phyloP scores from a whole-genome alignment of 1,140 invertebrate species.

The Berghia stephanieae region DNA sequence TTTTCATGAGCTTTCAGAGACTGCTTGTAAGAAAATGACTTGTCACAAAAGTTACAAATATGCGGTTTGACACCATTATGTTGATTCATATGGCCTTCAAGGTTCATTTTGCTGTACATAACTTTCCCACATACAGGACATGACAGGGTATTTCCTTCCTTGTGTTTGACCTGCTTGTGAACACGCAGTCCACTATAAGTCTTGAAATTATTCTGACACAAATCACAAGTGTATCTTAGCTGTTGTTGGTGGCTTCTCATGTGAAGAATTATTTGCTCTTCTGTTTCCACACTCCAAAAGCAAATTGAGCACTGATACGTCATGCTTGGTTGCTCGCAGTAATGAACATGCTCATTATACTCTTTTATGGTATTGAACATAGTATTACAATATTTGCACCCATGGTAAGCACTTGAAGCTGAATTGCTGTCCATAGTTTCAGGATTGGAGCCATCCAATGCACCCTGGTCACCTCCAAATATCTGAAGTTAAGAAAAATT shows the following conservation, averaged over 20 bases:
- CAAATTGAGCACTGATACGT: constrained; percentile 15
- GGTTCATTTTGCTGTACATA: constrained; percentile 34
- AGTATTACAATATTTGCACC: neutral
- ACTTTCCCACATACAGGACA: constrained; percentile 37
- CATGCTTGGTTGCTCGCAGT: neutral
- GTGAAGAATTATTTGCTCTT: no score
- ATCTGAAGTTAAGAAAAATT: neutral
- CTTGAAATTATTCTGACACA: no score
- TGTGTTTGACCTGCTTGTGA: no score
- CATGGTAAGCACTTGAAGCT: neutral
- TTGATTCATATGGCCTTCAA: constrained; percentile 35
- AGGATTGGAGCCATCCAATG: no score
- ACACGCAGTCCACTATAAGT: no score
- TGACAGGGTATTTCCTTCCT: constrained; percentile 22
- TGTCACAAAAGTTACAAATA: constrained; percentile 28
- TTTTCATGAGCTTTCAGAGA: constrained; percentile 31
- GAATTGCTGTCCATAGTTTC: neutral
- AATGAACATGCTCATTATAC: constrained; percentile 1
- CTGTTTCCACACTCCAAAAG: no score
- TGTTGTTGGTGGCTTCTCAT: no score
- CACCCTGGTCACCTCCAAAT: neutral
- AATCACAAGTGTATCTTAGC: no score
- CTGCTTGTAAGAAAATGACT: constrained; percentile 33
- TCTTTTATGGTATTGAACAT: constrained; percentile 6
- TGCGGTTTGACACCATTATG: constrained; percentile 39